Conservation (phyloP, 2,888 invertebrate species). For the Ochropleura leucogaster region DNA sequence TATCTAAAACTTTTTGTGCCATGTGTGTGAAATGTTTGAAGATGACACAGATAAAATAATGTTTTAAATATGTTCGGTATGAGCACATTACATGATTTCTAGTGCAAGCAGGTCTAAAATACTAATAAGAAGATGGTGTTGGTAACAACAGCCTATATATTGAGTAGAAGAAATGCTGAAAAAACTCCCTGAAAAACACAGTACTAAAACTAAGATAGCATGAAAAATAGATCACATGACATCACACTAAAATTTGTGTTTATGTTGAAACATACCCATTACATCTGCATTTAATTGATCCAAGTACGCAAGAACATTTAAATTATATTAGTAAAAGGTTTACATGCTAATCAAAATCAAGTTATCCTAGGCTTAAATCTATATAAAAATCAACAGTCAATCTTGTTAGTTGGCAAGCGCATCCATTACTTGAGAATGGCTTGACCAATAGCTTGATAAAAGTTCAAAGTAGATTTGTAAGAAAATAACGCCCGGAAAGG, state of each 20-base stretch:
- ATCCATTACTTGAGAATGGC: not conserved
- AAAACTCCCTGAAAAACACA: not conserved
- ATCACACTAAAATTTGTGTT: slow-evolving; percentile 31
- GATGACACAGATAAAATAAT: not conserved
- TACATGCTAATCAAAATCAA: slow-evolving; percentile 2
- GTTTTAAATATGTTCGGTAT: not conserved
- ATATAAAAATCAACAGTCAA: not conserved
- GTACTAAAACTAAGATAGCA: slow-evolving; percentile 15
- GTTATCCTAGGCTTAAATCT: not conserved
- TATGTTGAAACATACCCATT: slow-evolving; percentile 55
- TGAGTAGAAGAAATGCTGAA: not conserved
- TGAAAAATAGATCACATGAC: slow-evolving; percentile 20
- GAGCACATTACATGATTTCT: not conserved
- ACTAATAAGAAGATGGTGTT: not conserved
- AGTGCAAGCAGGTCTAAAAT: not conserved
- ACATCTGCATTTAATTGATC: slow-evolving; percentile 52
- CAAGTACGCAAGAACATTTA: slow-evolving; percentile 58
- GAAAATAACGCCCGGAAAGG: not conserved
- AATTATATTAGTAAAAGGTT: slow-evolving; percentile 25
- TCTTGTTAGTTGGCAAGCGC: not conserved
- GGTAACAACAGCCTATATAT: not conserved
- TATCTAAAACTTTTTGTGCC: not conserved
- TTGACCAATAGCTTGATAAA: not conserved
- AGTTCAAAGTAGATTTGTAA: too few relatives aligned
- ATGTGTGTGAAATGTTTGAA: not conserved